Conservation (phyloP, 2,797 vertebrate genomes). For the Lepilemur ruficaudatus region DNA sequence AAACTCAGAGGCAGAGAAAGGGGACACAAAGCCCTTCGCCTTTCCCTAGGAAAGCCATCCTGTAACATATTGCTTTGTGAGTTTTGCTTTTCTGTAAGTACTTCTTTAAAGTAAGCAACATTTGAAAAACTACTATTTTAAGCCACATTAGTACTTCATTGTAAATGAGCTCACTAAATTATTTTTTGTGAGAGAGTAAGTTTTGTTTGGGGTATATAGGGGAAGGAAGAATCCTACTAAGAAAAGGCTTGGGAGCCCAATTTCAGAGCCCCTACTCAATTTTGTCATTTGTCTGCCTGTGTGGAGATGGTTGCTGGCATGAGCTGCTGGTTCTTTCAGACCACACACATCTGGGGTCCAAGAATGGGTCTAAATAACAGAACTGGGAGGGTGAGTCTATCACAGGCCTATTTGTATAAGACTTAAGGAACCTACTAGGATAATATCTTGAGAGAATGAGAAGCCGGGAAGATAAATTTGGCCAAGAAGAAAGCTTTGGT, state of each 20-base stretch:
- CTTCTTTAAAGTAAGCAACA: not conserved
- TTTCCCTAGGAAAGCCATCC: not conserved
- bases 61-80: not conserved
- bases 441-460: not conserved
- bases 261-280: not conserved
- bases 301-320: not conserved
- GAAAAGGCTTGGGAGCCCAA: not conserved
- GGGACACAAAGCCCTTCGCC: not conserved
- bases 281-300: not conserved
- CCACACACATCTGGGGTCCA: not conserved
- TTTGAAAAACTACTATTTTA: not conserved
- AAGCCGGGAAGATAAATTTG: not conserved
- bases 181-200: not conserved
- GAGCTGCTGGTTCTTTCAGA: not conserved
- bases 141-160: not conserved
- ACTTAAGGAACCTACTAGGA: not conserved
- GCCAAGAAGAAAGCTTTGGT: not conserved
- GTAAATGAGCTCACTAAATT: not conserved
- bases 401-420: not conserved
- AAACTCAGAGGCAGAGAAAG: not conserved
- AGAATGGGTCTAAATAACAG: not conserved
- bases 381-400: not conserved
- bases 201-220: not conserved
- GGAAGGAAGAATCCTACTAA: not conserved
- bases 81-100: not conserved